phyloP scores from a whole-genome alignment of 2,113 vertebrate genomes.

The Dendrocopos noguchii region DNA sequence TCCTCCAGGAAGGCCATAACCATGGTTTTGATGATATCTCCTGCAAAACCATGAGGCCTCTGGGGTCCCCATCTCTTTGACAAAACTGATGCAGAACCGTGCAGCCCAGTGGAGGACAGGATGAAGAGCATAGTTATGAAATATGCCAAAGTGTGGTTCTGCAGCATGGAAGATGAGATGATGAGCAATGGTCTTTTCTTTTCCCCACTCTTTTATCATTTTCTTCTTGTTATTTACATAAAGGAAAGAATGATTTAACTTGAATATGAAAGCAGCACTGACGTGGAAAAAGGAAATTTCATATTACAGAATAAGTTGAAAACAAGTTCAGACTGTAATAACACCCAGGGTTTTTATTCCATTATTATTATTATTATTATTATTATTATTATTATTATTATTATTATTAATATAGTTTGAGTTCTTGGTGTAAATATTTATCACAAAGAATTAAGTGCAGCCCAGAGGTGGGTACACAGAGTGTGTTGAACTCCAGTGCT shows the following conservation, averaged over 20 bases:
- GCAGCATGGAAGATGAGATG: background rate
- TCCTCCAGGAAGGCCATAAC: background rate
- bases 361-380: too few species aligned
- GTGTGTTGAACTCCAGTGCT: background rate
- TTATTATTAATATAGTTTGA: background rate
- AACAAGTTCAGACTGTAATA: background rate
- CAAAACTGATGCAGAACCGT: background rate
- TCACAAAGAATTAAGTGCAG: background rate
- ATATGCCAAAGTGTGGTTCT: background rate
- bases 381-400: too few species aligned
- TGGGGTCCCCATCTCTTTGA: background rate
- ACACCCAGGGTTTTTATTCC: background rate
- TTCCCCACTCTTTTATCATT: background rate
- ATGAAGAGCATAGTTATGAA: background rate
- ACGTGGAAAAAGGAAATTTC: background rate
- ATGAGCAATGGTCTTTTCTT: background rate
- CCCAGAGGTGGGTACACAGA: background rate
- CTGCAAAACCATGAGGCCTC: background rate
- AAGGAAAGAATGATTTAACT: background rate
- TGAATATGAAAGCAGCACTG: background rate
- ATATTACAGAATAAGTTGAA: background rate
- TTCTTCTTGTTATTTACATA: background rate
- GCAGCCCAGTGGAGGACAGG: background rate
- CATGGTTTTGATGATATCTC: background rate
- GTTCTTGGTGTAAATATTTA: background rate